These are phyloP conservation scores for Drosophila nikananu DNA, from an alignment of 1,140 invertebrate species.

Conservation along the genomic window DNA sequence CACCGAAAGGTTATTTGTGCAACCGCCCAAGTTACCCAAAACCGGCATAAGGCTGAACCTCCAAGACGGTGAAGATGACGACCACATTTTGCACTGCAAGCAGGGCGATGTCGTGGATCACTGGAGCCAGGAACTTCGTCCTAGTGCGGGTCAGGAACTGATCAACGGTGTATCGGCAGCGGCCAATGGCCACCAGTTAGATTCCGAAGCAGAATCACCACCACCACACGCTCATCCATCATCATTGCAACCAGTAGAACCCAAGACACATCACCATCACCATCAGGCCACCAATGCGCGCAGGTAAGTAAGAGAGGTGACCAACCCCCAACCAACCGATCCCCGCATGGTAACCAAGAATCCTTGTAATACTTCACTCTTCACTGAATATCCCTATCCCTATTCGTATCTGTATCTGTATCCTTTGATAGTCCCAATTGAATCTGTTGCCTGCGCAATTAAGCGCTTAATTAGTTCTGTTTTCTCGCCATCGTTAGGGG, in stretches of 20 bases:
- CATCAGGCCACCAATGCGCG: conserved; percentile 74
- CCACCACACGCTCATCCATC: conserved; percentile 17
- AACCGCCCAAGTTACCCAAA: conserved; percentile 43
- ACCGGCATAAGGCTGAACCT: conserved; percentile 16
- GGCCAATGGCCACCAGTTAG: conserved; percentile 52
- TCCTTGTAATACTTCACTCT: conserved; percentile 1
- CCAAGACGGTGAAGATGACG: conserved; percentile 1
- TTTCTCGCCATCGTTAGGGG: conserved; percentile 21
- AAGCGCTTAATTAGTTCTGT: conserved; percentile 53
- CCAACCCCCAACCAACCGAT: background rate
- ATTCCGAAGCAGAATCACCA: conserved; percentile 21
- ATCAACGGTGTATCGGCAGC: conserved; percentile 35
- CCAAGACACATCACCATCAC: conserved; percentile 43
- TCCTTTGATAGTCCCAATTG: conserved; percentile 1
- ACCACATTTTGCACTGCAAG: conserved; percentile 17
- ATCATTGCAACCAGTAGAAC: conserved; percentile 54
- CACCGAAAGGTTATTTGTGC: conserved; percentile 45
- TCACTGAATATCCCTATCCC: background rate
- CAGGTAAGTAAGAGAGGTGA: conserved; percentile 58
- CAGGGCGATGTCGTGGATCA: conserved; percentile 51
- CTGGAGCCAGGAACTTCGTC: conserved; percentile 52
- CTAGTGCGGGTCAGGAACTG: conserved; percentile 20
- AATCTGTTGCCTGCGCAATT: conserved; percentile 44
- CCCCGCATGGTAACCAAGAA: conserved; percentile 14
- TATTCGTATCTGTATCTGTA: conserved; percentile 6